Evolutionary conservation across 2,888 invertebrate species (phyloP).

Genomic region (Amiota communis): DNA sequence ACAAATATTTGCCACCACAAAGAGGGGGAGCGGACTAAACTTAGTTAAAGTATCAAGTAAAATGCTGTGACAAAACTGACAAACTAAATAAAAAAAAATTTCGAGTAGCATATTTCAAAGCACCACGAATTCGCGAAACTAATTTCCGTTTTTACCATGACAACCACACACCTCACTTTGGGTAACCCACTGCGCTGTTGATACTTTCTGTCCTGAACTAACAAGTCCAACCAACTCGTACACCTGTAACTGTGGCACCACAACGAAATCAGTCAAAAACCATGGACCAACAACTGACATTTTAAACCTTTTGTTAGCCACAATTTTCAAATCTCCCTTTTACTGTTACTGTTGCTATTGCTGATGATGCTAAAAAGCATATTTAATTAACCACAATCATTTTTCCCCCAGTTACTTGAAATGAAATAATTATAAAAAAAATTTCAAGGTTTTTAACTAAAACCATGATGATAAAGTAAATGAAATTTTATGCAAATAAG

Average conservation of each 20-base stretch:
- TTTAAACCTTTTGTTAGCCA: conserved; percentile 44
- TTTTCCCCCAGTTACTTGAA: no score
- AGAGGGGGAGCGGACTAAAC: neutral
- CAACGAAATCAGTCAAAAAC: neutral
- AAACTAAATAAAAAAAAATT: neutral
- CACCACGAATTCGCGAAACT: neutral
- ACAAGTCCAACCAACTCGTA: no score
- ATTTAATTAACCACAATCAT: conserved; percentile 61
- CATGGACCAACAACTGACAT: neutral
- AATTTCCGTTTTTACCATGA: neutral
- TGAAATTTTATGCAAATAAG: no score
- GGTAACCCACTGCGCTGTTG: no score
- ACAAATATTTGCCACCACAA: neutral
- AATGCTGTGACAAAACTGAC: neutral
- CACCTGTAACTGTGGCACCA: neutral
- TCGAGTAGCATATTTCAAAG: neutral
- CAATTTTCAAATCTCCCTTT: conserved; percentile 1
- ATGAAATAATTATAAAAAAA: no score
- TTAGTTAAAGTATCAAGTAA: no score
- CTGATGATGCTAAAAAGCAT: conserved; percentile 37
- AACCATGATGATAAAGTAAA: neutral
- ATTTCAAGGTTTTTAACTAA: neutral
- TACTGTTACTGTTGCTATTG: conserved; percentile 52
- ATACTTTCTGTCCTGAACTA: no score
- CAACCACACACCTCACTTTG: no score